phyloP scores from a whole-genome alignment of 2,797 vertebrate species.

The Masticophis lateralis region DNA sequence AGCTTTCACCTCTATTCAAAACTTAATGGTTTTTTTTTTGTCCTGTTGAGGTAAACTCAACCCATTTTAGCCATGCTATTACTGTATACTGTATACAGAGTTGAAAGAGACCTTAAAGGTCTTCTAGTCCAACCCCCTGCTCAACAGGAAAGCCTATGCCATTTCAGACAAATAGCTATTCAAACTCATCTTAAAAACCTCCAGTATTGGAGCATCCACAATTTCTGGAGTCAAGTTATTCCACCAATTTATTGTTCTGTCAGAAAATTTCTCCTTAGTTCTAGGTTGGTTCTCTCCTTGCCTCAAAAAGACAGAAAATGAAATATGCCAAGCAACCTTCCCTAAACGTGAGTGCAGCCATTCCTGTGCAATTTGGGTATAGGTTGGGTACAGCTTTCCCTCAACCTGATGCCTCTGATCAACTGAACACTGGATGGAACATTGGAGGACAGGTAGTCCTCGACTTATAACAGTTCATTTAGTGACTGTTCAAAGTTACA shows the following conservation, averaged over 20 bases:
- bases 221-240: not conserved
- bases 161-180: not conserved
- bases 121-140: not conserved
- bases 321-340: not conserved
- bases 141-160: not conserved
- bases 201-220: not conserved
- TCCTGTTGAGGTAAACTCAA: not conserved
- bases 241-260: not conserved
- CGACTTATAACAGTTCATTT: too few relatives aligned
- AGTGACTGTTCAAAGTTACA: too few relatives aligned
- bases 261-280: not conserved
- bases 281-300: not conserved
- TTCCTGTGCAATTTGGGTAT: not conserved
- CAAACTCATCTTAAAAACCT: not conserved
- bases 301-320: not conserved
- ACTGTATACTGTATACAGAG: not conserved
- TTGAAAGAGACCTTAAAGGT: not conserved
- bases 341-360: not conserved
- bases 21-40: not conserved
- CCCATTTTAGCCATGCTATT: too few relatives aligned
- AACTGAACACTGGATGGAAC: not conserved
- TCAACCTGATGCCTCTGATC: not conserved
- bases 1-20: not conserved
- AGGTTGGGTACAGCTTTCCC: not conserved
- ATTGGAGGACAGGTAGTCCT: too few relatives aligned